These are phyloP conservation scores for Loriculus beryllinus DNA, from an alignment of 2,797 vertebrate genomes.

Conservation along the genomic window DNA sequence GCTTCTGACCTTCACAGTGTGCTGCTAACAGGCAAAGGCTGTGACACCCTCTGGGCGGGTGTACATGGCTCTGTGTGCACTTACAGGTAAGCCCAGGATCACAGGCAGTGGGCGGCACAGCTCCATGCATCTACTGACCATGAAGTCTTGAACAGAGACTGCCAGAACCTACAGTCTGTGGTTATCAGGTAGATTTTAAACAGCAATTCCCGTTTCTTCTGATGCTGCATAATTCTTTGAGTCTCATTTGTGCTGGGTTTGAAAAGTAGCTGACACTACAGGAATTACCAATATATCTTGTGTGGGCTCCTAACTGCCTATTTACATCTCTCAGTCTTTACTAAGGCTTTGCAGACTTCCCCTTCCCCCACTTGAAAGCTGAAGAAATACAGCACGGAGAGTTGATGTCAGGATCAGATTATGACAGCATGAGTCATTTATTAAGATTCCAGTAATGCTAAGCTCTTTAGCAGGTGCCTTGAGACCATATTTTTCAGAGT, in stretches of 20 bases:
- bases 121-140: background rate
- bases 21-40: background rate
- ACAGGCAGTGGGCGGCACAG: background rate
- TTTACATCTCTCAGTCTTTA: background rate
- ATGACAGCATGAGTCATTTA: constrained; percentile 60
- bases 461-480: constrained; percentile 58
- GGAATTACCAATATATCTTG: background rate
- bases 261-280: background rate
- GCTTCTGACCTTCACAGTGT: background rate
- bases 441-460: constrained; percentile 51
- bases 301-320: background rate
- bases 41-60: background rate
- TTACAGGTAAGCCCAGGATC: background rate
- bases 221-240: background rate
- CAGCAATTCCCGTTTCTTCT: background rate
- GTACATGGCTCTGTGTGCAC: background rate
- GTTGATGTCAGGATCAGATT: constrained; percentile 48
- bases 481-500: background rate
- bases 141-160: background rate
- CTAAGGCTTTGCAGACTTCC: background rate
- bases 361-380: constrained; percentile 19
- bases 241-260: background rate
- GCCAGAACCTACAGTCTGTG: background rate
- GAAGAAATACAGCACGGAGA: constrained; percentile 12
- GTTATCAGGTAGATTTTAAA: background rate